Evolutionary conservation across 2,888 invertebrate genomes (phyloP).

Genomic region (Anoncus sp.): DNA sequence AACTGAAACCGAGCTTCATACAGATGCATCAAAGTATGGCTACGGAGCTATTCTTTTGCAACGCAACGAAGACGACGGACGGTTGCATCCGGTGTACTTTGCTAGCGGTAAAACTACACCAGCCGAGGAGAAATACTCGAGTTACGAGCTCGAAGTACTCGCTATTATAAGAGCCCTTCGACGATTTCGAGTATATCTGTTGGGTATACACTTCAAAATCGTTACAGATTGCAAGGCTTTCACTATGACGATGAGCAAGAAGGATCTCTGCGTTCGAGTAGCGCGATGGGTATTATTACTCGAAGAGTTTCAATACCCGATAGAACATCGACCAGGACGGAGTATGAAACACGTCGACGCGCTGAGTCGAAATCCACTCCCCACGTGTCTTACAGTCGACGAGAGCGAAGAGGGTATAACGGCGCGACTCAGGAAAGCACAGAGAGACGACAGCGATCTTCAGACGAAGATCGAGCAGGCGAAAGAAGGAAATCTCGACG

Average conservation of each 20-base stretch:
- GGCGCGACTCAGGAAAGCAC: conserved; percentile 26
- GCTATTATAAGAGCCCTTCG: conserved; percentile 11
- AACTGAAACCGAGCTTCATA: conserved; percentile 55
- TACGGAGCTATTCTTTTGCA: conserved; percentile 54
- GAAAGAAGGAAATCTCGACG: background rate
- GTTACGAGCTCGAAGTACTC: conserved; percentile 32
- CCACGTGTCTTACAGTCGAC: conserved; percentile 23
- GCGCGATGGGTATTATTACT: background rate
- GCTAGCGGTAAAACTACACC: conserved; percentile 32
- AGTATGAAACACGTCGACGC: conserved; percentile 29
- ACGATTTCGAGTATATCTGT: conserved; percentile 24
- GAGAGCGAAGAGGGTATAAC: conserved; percentile 28
- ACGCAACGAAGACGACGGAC: conserved; percentile 23
- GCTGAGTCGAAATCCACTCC: conserved; percentile 26
- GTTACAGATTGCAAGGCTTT: conserved; percentile 30
- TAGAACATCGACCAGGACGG: conserved; percentile 14
- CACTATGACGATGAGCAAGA: conserved; percentile 24
- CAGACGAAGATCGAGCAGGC: background rate
- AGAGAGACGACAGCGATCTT: conserved; percentile 16
- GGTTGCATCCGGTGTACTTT: conserved; percentile 21
- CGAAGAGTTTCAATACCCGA: conserved; percentile 17
- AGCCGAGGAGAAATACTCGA: conserved; percentile 20
- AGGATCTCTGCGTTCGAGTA: conserved; percentile 22
- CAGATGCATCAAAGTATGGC: conserved; percentile 52
- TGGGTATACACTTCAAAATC: conserved; percentile 14